These are phyloP conservation scores for Acanthosepion pharaonis DNA, from an alignment of 2,888 invertebrate species.

Conservation along the genomic window DNA sequence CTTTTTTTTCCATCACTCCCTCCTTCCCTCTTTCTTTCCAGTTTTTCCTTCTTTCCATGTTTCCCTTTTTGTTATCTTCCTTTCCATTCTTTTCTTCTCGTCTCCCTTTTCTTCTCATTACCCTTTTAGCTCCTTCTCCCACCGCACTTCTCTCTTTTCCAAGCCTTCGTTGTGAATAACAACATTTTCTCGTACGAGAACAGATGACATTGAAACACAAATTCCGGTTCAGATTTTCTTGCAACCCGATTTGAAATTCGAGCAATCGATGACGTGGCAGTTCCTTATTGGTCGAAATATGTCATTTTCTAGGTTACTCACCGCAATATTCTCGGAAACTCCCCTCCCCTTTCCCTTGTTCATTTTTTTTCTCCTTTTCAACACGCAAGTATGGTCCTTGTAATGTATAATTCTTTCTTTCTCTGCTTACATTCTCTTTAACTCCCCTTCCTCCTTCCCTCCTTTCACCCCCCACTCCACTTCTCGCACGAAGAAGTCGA, in stretches of 20 bases:
- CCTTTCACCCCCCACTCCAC: neutral
- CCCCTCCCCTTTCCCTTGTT: neutral
- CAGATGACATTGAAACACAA: too few species aligned
- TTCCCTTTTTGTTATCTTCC: too few species aligned
- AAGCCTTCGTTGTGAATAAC: neutral
- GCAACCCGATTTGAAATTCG: neutral
- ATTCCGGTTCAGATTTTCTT: neutral
- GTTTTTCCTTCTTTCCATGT: neutral
- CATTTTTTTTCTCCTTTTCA: neutral
- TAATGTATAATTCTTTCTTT: neutral
- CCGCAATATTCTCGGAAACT: neutral
- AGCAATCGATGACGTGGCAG: neutral
- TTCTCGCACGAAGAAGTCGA: too few species aligned
- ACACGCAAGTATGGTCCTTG: neutral
- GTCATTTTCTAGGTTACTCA: neutral
- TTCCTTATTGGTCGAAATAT: neutral
- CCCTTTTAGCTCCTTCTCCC: neutral
- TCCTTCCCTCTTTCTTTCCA: neutral
- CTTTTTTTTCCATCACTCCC: neutral
- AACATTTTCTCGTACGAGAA: neutral
- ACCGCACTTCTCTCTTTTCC: neutral
- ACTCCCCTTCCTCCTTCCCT: neutral
- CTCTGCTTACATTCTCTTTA: neutral
- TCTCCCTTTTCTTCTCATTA: neutral
- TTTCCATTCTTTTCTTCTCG: neutral